Percentiles rank a stretch among this genome's conserved stretches.
Conservation (phyloP, 1,140 invertebrate species). For the Nephotettix cincticeps region DNA sequence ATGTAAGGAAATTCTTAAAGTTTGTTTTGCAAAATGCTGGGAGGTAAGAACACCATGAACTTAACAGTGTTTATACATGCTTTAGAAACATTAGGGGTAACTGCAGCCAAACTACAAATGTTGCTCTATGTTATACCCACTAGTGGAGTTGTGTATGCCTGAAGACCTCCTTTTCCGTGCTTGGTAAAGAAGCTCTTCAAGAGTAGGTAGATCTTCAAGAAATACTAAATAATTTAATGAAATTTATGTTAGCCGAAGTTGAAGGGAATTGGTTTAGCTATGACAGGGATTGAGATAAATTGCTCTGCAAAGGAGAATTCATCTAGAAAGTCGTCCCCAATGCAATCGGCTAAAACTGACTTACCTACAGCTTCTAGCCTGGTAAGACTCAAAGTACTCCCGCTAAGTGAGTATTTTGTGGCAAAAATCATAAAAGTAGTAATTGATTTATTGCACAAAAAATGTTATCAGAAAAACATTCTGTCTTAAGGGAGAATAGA, state of each 20-base stretch:
- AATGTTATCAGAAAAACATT: background rate
- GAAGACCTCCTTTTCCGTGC: background rate
- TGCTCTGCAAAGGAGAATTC: too few species aligned
- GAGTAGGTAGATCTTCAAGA: background rate
- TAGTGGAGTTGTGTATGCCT: background rate
- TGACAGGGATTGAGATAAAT: background rate
- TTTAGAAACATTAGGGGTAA: slow-evolving; percentile 13
- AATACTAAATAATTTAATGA: background rate
- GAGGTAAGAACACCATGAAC: background rate
- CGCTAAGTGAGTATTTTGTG: background rate
- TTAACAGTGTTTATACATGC: background rate
- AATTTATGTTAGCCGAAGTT: background rate
- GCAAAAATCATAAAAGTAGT: background rate
- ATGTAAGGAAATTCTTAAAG: background rate
- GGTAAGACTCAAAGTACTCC: background rate
- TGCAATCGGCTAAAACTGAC: background rate
- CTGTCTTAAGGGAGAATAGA: background rate
- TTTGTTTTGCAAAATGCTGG: background rate
- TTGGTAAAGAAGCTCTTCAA: background rate
- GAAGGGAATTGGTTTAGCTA: background rate
- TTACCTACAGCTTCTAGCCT: background rate
- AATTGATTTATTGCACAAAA: background rate
- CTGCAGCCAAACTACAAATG: slow-evolving; percentile 13
- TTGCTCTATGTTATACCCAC: background rate
- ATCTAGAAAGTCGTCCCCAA: background rate